Conservation (phyloP, 2,113 vertebrate species). For the Micronisus gabar region DNA sequence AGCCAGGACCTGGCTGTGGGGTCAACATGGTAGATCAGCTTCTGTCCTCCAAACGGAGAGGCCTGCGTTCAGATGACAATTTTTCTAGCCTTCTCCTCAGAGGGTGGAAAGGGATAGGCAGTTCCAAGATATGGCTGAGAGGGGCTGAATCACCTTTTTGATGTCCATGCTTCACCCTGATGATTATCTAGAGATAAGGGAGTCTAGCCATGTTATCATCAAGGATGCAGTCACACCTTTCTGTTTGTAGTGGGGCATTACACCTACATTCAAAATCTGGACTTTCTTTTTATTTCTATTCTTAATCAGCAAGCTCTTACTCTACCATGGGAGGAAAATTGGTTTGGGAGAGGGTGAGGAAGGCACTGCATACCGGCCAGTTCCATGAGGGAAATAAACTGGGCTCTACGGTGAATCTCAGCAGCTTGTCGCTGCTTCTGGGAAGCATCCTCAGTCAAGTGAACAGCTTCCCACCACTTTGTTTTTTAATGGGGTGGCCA, state of each 20-base stretch:
- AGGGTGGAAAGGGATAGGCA: neutral
- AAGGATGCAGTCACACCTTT: neutral
- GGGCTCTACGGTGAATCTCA: neutral
- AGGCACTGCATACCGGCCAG: neutral
- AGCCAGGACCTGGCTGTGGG: neutral
- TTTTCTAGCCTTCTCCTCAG: neutral
- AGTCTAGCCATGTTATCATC: neutral
- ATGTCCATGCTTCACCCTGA: neutral
- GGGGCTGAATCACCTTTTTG: neutral
- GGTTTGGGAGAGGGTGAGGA: neutral
- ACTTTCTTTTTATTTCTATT: neutral
- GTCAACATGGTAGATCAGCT: neutral
- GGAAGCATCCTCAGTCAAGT: neutral
- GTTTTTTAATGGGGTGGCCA: conserved; percentile 4
- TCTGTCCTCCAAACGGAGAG: neutral
- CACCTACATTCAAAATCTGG: neutral
- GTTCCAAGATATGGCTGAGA: neutral
- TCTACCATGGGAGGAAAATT: neutral
- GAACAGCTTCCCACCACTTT: neutral
- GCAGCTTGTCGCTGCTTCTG: neutral
- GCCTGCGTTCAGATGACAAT: neutral
- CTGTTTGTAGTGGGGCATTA: neutral
- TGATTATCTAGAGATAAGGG: neutral
- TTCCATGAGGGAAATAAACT: neutral
- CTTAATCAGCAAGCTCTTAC: neutral